Conservation (phyloP, 2,113 vertebrate species). For the Sander vitreus region DNA sequence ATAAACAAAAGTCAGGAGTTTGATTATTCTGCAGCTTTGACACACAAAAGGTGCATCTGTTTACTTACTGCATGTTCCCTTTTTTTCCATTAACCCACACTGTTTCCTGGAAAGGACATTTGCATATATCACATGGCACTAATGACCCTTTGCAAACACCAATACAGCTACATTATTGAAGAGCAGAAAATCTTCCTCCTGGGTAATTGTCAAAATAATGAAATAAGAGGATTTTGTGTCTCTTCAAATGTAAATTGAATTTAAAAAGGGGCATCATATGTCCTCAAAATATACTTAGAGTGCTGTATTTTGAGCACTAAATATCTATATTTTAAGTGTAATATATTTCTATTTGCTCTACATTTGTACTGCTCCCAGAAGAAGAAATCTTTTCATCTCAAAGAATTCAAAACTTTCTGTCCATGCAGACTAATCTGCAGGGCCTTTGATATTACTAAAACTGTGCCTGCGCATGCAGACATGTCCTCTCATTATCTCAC, state of each 20-base stretch:
- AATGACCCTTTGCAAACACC: not conserved
- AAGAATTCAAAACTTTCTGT: not conserved
- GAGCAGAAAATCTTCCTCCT: not conserved
- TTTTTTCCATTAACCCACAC: not conserved
- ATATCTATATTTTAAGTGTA: not conserved
- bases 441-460: not conserved
- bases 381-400: not conserved
- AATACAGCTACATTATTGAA: not conserved
- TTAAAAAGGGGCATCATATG: not conserved
- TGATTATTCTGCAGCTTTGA: not conserved
- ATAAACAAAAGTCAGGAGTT: not conserved
- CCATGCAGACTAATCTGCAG: not conserved
- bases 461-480: not conserved
- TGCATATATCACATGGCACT: not conserved
- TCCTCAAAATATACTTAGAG: not conserved
- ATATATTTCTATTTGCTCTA: not conserved
- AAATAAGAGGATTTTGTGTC: not conserved
- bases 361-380: not conserved
- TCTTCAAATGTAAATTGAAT: not conserved
- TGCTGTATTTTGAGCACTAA: not conserved
- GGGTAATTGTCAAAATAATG: not conserved
- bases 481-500: not conserved
- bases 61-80: not conserved
- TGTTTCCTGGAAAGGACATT: slow-evolving; percentile 3
- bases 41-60: not conserved